Percentiles rank a stretch among this genome's conserved stretches.
These are phyloP conservation scores for Chaitophorus viminalis DNA, from an alignment of 2,888 invertebrate genomes.

Conservation along the genomic window DNA sequence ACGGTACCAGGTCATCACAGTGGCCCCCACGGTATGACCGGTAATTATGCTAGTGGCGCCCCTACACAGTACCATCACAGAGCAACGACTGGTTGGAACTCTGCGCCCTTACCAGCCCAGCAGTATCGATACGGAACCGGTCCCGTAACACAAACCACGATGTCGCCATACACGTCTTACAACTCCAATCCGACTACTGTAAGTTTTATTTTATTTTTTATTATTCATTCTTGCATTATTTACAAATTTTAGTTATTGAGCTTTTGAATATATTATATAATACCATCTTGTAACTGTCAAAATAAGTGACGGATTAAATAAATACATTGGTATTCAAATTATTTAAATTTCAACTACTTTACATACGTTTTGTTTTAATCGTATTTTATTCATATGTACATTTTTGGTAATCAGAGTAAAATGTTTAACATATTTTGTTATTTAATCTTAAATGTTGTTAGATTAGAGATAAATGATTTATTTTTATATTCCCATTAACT, in stretches of 20 bases:
- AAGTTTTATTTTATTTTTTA: slow-evolving; percentile 39
- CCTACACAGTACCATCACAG: slow-evolving; percentile 59
- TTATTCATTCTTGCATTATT: not conserved
- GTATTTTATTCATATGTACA: not conserved
- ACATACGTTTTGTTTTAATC: not conserved
- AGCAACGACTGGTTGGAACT: slow-evolving; percentile 53
- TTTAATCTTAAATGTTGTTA: not conserved
- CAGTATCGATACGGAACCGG: slow-evolving; percentile 59
- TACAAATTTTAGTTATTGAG: not conserved
- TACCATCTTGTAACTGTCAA: too few species aligned
- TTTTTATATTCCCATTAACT: not conserved
- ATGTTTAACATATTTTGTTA: not conserved
- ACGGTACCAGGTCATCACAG: slow-evolving; percentile 56
- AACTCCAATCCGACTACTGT: slow-evolving; percentile 62
- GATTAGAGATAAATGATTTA: not conserved
- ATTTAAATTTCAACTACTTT: not conserved
- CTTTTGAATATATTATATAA: too few species aligned
- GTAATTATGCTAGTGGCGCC: slow-evolving; percentile 61
- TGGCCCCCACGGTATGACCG: slow-evolving; percentile 61
- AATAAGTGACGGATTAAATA: too few species aligned
- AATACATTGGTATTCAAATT: too few species aligned
- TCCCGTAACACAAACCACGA: slow-evolving; percentile 53
- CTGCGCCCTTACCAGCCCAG: slow-evolving; percentile 48
- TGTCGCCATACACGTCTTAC: slow-evolving; percentile 63
- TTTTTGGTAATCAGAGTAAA: not conserved